Conservation (phyloP, 1,140 invertebrate genomes). For the Cepaea nemoralis region DNA sequence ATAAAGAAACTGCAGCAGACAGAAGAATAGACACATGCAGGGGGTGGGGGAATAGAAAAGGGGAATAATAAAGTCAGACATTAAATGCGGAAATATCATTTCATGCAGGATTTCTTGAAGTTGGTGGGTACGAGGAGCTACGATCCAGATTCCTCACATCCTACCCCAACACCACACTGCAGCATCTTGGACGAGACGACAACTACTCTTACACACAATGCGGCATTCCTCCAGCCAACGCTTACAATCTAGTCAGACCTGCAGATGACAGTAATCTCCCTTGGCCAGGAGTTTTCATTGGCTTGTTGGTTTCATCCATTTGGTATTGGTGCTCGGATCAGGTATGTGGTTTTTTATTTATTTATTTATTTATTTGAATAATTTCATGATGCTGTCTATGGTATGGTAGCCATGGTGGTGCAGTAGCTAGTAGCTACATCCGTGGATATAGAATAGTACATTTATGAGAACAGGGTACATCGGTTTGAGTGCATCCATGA, state of each 20-base stretch:
- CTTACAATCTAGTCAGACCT: conserved; percentile 73
- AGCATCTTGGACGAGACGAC: conserved; percentile 48
- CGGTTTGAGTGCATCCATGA: too few relatives aligned
- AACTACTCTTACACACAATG: conserved; percentile 67
- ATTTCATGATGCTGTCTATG: too few relatives aligned
- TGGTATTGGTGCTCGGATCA: conserved; percentile 79
- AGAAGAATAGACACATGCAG: too few relatives aligned
- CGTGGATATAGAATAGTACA: too few relatives aligned
- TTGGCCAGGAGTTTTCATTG: conserved; percentile 76
- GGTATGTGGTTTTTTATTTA: conserved; percentile 67
- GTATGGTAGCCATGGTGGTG: too few relatives aligned
- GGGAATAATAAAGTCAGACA: too few relatives aligned
- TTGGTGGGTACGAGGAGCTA: conserved; percentile 72
- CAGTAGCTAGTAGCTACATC: too few relatives aligned
- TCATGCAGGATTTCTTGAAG: conserved; percentile 72
- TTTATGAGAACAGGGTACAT: too few relatives aligned
- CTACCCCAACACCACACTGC: conserved; percentile 63
- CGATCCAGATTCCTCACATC: conserved; percentile 71
- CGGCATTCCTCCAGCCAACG: conserved; percentile 70
- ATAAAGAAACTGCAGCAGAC: too few relatives aligned
- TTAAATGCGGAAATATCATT: background rate
- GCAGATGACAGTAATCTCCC: conserved; percentile 72
- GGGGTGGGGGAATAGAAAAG: too few relatives aligned
- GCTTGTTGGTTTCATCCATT: conserved; percentile 74
- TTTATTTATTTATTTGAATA: too few relatives aligned